phyloP scores from a whole-genome alignment of 2,113 vertebrate genomes.

The Pedetes capensis region DNA sequence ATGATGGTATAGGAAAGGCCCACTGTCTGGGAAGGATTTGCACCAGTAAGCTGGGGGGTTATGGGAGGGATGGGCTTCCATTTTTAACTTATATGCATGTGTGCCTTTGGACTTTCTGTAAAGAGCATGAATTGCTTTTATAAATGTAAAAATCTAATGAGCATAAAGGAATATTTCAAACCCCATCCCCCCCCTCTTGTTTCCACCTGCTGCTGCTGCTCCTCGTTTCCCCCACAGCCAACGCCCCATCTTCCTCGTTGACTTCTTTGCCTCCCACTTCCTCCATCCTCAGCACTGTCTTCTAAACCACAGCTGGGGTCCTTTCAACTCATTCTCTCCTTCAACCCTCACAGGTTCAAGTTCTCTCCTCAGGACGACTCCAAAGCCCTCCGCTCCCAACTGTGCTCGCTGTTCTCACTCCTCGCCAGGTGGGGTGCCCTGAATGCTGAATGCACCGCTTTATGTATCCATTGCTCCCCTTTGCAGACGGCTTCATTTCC shows the following conservation, averaged over 20 bases:
- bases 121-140: neutral
- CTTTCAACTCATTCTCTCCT: neutral
- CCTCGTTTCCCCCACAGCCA: neutral
- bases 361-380: neutral
- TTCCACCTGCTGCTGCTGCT: neutral
- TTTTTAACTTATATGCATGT: neutral
- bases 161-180: neutral
- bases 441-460: neutral
- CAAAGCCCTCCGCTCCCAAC: neutral
- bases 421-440: no score
- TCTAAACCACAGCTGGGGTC: neutral
- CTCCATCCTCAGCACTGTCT: neutral
- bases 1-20: neutral
- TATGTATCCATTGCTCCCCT: neutral
- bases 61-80: neutral
- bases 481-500: fast-evolving
- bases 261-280: neutral
- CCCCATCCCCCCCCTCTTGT: neutral
- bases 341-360: neutral
- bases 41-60: neutral
- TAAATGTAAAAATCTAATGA: neutral
- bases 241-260: neutral
- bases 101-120: neutral
- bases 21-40: neutral
- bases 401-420: no score